These are phyloP conservation scores for human (Homo sapiens) DNA, from an alignment of 2,113 vertebrate species.

Conservation along the genomic window DNA sequence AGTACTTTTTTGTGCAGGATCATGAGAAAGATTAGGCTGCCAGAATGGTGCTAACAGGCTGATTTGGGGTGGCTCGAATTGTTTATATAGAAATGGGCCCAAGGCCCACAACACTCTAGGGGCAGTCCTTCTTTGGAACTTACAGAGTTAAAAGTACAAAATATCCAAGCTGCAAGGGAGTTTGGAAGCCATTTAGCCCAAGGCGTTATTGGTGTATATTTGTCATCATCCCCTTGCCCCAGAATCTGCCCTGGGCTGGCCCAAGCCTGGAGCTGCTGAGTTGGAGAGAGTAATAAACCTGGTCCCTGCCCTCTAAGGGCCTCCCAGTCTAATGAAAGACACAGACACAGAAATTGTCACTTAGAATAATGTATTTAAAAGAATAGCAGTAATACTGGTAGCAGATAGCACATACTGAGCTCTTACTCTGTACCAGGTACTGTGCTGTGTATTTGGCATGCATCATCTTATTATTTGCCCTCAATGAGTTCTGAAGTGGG, in stretches of 20 bases:
- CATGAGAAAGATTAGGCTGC: background rate
- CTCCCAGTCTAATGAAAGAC: background rate
- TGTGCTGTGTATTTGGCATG: background rate
- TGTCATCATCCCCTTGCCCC: background rate
- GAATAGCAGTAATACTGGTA: background rate
- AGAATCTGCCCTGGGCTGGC: background rate
- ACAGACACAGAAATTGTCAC: background rate
- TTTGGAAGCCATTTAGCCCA: conserved; percentile 39
- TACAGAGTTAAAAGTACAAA: conserved; percentile 13
- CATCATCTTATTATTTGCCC: background rate
- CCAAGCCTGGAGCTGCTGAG: background rate
- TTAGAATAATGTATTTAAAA: background rate
- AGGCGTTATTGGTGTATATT: background rate
- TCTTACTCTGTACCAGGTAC: background rate
- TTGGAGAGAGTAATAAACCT: background rate
- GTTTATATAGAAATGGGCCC: background rate
- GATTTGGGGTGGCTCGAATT: background rate
- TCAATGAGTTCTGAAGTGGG: background rate
- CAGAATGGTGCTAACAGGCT: conserved; percentile 6
- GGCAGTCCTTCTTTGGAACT: background rate
- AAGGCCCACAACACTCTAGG: background rate
- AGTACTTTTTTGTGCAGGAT: background rate
- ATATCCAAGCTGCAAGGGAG: background rate
- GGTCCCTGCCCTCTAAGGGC: background rate
- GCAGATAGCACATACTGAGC: background rate